Percentiles rank a stretch among this genome's conserved stretches.
Evolutionary conservation across 2,797 vertebrate species (phyloP).

Genomic region (Enteromius fasciolatus): DNA sequence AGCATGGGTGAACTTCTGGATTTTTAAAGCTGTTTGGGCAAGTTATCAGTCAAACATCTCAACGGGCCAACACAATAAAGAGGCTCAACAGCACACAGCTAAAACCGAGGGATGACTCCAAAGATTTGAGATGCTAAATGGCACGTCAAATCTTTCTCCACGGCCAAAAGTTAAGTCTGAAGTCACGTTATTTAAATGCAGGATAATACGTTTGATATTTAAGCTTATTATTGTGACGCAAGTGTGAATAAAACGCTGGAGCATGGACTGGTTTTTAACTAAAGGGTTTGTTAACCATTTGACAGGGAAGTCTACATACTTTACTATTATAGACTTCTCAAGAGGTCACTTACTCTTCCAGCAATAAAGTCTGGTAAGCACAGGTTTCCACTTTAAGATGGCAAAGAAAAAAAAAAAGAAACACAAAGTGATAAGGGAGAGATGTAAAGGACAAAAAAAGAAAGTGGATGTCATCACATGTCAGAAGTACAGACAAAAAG

Average conservation of each 20-base stretch:
- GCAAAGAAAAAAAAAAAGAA: slow-evolving; percentile 59
- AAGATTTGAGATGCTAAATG: not conserved
- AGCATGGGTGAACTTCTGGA: not conserved
- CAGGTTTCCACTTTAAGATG: slow-evolving; percentile 85
- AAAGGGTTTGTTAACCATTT: slow-evolving; percentile 24
- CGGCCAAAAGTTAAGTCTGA: not conserved
- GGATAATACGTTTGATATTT: not conserved
- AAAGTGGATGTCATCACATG: slow-evolving; percentile 59
- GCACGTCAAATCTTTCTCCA: slow-evolving; percentile 19
- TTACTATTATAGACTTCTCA: slow-evolving; percentile 52
- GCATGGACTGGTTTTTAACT: slow-evolving; percentile 39
- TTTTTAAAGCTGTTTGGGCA: not conserved
- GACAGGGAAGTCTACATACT: slow-evolving; percentile 36
- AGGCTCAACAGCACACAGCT: not conserved
- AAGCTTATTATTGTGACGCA: not conserved
- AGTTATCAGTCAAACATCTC: not conserved
- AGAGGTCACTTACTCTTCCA: slow-evolving; percentile 77
- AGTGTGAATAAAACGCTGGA: not conserved
- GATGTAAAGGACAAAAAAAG: slow-evolving; percentile 57
- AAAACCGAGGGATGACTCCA: not conserved
- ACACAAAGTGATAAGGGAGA: slow-evolving; percentile 61
- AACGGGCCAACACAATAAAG: not conserved
- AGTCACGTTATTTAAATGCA: not conserved
- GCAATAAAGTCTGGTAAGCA: slow-evolving; percentile 81
- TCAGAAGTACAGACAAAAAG: slow-evolving; percentile 54